Evolutionary conservation across 2,113 vertebrate species (phyloP), one percentile per base, ranked within the genome.

Genomic region (Canis aureus): DNA sequence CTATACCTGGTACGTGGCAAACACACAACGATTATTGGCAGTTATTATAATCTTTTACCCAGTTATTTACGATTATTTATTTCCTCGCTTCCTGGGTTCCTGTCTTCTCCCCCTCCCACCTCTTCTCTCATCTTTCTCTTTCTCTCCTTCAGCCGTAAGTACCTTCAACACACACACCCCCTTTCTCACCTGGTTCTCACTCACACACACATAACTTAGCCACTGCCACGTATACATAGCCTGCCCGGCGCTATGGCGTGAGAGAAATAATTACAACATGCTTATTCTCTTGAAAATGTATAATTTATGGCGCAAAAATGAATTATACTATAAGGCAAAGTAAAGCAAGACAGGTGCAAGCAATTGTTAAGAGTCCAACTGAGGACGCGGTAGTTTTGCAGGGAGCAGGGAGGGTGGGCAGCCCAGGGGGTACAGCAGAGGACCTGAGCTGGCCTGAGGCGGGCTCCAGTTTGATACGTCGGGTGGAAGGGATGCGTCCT

Each of bases 1-100:
- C 2, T 15, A 4, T 0, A 8, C 6, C 13, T 27, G 89, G n/a
- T 1, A 12, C 2, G 19, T 9, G 0, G 20, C 0, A 8, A 43
- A n/a, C 71, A 5, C 5, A 2, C 53, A 16, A 6, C 10, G 25
- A 8, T 69, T 23, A 32, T 35, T 38, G 60, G 74, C 8, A 78
- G 23, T 35, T 35, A 1, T 8, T 60, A 5, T 5, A 10, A 27
- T 7, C 35, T 35, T 32, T 62, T 5, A 69, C 43, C 43, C 8
- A 71, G 69, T 71, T 1, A 71, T 38, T 71, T 71, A 38, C 19
- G 11, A 71, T 71, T 71, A 35, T 71, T 35, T 12, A 0, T 43
- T 69, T 1, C 10, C 25, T 64, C 8, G 5, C 0, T 1, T 17
- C 25, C 83, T 43, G 16, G 15, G 51, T 6, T 25, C 51, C 69